Base-by-base conservation (phyloP, 2,797 vertebrate genomes). In the Platalea minor region DNA sequence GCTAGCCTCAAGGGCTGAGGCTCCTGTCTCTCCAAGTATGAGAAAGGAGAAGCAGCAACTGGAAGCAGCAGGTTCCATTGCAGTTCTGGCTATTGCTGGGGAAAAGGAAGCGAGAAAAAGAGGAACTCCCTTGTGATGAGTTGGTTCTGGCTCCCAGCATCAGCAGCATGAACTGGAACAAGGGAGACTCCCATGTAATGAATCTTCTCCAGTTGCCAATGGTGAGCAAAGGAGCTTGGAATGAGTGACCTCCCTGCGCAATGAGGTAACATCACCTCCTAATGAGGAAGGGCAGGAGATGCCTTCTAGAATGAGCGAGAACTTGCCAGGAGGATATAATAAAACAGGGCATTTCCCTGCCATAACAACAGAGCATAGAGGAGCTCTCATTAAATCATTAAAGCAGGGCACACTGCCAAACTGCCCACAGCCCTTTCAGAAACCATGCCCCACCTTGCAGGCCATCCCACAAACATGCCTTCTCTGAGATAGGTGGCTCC, bases 111-210 rank as follows among this genome's bases (percentile, higher is more conserved):
- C 90, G 80, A 89, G 64, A 15, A 94, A 41, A 70, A 91, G 68
- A 81, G 82, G 59, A 96, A 88, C 72, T 96, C 67, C 68, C 93
- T 67, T 57, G 83, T 65, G 73, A 93, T 93, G 80, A 85, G 91
- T 10, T 79, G 91, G 74, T 91, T 91, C 88, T 95, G 96, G 91
- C 88, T 93, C 77, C 60, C 10, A 89, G 56, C 56, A 77, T 39
- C 46, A 73, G 67, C 65, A 90, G 24, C 1, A 0, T 60, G 60
- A 89, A 84, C 77, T 91, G 92, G 60, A 95, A 72, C 35, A 73
- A 79, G 70, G 93, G 90, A 96, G 85, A 60, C 94, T 85, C 93
- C 92, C 88, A 72, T n/a, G 76, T 80, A 89, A 65, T 85, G 61
- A 95, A 86, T 59, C 75, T 50, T 46, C 86, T 87, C 28, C n/a